Conservation (phyloP, 1,140 invertebrate genomes). For the Drosophila setifemur region DNA sequence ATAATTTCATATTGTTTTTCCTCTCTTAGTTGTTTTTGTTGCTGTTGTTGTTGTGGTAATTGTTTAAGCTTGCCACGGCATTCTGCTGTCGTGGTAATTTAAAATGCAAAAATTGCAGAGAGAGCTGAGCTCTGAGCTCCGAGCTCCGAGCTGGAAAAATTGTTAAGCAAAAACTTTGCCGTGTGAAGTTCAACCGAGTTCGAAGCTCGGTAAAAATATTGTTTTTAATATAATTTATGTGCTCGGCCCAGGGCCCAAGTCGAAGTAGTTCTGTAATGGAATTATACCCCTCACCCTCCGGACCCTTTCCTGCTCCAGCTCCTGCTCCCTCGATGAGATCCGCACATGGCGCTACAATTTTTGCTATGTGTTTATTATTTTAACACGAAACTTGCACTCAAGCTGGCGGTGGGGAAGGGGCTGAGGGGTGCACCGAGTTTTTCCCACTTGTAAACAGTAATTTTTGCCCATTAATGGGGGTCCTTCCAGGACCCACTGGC, state of each 20-base stretch:
- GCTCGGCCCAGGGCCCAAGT: slow-evolving; percentile 5
- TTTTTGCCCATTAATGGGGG: slow-evolving; percentile 76
- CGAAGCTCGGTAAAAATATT: slow-evolving; percentile 65
- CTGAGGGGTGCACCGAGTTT: slow-evolving; percentile 11
- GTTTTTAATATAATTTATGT: slow-evolving; percentile 65
- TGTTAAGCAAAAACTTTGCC: slow-evolving; percentile 43
- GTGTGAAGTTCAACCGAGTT: slow-evolving; percentile 60
- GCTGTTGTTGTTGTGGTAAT: slow-evolving; percentile 53
- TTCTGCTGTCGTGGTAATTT: slow-evolving; percentile 67
- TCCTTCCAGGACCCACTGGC: slow-evolving; percentile 25
- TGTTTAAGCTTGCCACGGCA: slow-evolving; percentile 72
- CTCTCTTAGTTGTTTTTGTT: slow-evolving; percentile 24
- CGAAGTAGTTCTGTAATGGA: slow-evolving; percentile 63
- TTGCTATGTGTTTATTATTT: slow-evolving; percentile 81
- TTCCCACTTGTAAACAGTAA: slow-evolving; percentile 78
- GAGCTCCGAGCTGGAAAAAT: not conserved
- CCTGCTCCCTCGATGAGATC: slow-evolving; percentile 5
- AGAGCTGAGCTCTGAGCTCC: too few relatives aligned
- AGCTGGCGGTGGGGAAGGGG: not conserved
- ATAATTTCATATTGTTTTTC: slow-evolving; percentile 75
- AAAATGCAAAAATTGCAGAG: slow-evolving; percentile 56
- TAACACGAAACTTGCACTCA: slow-evolving; percentile 79
- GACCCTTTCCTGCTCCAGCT: too few relatives aligned
- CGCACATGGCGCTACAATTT: slow-evolving; percentile 71
- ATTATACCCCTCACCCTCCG: slow-evolving; percentile 41